Evolutionary conservation across 2,888 invertebrate species (phyloP), one percentile per base, ranked within the genome.

Genomic region (Drosophila paramelanica): DNA sequence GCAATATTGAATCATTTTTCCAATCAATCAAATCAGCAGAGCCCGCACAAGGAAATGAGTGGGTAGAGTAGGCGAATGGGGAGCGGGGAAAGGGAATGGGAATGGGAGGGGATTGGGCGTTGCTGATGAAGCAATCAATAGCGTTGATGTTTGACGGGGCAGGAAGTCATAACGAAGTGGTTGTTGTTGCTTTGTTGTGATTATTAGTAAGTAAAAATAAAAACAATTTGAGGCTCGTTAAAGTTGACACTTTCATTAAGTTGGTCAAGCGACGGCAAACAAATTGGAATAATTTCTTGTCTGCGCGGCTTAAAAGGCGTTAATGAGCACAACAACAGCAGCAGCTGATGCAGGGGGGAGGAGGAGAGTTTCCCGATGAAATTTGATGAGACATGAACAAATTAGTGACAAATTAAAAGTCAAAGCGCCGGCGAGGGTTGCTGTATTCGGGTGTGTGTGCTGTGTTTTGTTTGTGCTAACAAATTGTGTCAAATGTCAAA

Each of bases 191-290:
- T 1, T 17, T 59, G 51, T 56, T 68, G 66, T 74, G 76, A 62
- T 76, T 61, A 85, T 87, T 69, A 72, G 72, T 88, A 69, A 76
- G 73, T 76, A 72, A 77, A 82, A 82, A 79, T 81, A 75, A 79
- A 86, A 89, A 84, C 87, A 89, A 89, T 88, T 84, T 89, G 89
- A 89, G 80, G 87, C 87, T 85, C 77, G 89, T 89, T 90, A 80
- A 84, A 82, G 80, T 80, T 89, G 88, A 90, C 88, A 90, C 77
- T 88, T 89, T 88, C 88, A 90, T 90, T 90, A 88, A 72, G 87
- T 89, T 89, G 89, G 90, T 85, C 70, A 81, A 87, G 68, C 68
- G 60, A 43, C 39, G 57, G 43, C 79, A 27, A 39, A 56, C 64
- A 82, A 81, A 79, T 73, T 82, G 72, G 72, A 77, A 77, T 73